Evolutionary conservation across 2,888 invertebrate species (phyloP).

Genomic region (Stegophylla sp.): DNA sequence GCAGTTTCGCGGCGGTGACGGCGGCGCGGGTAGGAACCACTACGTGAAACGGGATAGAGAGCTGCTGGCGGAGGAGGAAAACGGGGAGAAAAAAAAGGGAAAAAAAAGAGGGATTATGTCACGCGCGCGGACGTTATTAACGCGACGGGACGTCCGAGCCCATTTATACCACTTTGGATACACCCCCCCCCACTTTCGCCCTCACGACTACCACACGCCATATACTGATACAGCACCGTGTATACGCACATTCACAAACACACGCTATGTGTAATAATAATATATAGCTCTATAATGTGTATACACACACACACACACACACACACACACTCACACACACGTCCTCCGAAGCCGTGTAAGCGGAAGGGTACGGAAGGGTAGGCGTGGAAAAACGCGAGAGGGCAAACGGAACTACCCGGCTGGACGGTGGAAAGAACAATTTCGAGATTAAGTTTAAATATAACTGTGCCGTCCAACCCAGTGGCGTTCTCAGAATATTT

Average conservation of each 20-base stretch:
- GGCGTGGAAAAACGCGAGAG: background rate
- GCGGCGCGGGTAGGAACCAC: too few relatives aligned
- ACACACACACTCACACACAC: too few relatives aligned
- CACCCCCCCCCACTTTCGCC: background rate
- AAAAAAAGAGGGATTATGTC: constrained; percentile 50
- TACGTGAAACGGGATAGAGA: too few relatives aligned
- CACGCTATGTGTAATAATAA: too few relatives aligned
- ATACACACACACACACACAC: background rate
- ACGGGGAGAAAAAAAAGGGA: background rate
- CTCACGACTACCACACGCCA: background rate
- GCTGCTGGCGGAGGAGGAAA: background rate
- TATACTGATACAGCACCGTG: background rate
- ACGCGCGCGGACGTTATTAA: constrained; percentile 50
- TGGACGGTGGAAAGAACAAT: too few relatives aligned
- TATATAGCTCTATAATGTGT: too few relatives aligned
- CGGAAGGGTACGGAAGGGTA: background rate
- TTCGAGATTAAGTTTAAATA: too few relatives aligned
- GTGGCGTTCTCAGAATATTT: too few relatives aligned
- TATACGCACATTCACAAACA: background rate
- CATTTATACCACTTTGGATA: constrained; percentile 58
- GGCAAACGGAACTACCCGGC: background rate
- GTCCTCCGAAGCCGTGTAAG: background rate
- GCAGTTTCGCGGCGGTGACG: background rate
- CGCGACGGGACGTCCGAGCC: constrained; percentile 50
- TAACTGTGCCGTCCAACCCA: too few relatives aligned